Conservation (phyloP, 2,113 vertebrate species). For the Mesoclemmys tuberculata region DNA sequence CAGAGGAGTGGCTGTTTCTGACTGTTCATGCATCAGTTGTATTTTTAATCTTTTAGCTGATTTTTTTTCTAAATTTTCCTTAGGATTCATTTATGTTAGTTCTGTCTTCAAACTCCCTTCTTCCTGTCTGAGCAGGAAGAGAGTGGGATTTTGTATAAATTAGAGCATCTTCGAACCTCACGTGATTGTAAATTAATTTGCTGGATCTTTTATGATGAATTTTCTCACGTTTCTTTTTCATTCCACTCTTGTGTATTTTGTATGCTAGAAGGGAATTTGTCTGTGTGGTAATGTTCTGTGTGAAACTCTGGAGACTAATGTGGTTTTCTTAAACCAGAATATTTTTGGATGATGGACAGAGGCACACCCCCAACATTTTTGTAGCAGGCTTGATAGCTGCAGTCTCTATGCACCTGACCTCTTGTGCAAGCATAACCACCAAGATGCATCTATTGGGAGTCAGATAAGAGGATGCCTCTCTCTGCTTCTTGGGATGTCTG, state of each 20-base stretch:
- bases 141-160: background rate
- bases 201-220: background rate
- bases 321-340: fast-evolving
- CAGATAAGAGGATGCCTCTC: background rate
- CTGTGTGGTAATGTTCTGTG: background rate
- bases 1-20: background rate
- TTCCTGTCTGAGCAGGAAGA: background rate
- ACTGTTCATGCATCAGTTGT: background rate
- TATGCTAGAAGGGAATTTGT: background rate
- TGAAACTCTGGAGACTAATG: background rate
- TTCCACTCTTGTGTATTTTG: background rate
- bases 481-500: background rate
- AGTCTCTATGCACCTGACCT: background rate
- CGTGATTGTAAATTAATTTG: background rate
- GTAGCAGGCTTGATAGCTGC: background rate
- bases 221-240: background rate
- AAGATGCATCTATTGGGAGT: background rate
- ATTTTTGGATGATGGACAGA: background rate
- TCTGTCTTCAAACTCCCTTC: constrained; percentile 3
- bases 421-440: background rate
- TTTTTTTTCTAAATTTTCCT: background rate
- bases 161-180: background rate
- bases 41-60: background rate
- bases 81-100: background rate
- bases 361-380: background rate